phyloP scores from a whole-genome alignment of 1,140 invertebrate genomes.

The Asbolus verrucosus region DNA sequence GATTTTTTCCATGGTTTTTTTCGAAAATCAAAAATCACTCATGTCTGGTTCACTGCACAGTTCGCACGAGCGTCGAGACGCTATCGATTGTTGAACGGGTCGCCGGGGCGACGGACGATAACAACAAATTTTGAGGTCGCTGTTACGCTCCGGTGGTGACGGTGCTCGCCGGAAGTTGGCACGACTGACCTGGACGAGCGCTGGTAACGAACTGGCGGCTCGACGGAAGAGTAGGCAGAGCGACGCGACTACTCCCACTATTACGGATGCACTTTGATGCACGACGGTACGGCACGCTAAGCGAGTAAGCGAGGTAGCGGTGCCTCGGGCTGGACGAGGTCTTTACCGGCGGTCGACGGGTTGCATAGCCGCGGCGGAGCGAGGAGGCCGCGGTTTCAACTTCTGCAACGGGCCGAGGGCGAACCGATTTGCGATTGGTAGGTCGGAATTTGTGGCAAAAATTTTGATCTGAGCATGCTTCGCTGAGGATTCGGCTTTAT shows the following conservation, averaged over 20 bases:
- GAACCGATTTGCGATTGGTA: too few species aligned
- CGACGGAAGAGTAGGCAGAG: background rate
- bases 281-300: constrained; percentile 13
- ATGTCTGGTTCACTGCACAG: background rate
- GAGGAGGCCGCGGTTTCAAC: background rate
- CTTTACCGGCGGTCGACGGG: constrained; percentile 7
- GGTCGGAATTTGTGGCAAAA: too few species aligned
- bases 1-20: background rate
- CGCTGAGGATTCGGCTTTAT: too few species aligned
- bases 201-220: constrained; percentile 16
- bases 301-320: constrained; percentile 21
- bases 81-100: constrained; percentile 21
- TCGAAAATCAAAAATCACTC: constrained; percentile 13
- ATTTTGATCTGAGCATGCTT: too few species aligned
- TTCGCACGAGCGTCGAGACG: constrained; percentile 9
- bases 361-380: constrained; percentile 4
- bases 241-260: constrained; percentile 21
- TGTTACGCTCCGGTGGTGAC: constrained; percentile 13
- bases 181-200: background rate
- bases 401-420: background rate
- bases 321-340: constrained; percentile 30
- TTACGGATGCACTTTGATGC: constrained; percentile 14
- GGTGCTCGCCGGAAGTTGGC: background rate
- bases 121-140: constrained; percentile 35
- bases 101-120: constrained; percentile 3